These are phyloP conservation scores for Melanocharis versteri DNA, from an alignment of 2,113 vertebrate genomes.

Conservation along the genomic window DNA sequence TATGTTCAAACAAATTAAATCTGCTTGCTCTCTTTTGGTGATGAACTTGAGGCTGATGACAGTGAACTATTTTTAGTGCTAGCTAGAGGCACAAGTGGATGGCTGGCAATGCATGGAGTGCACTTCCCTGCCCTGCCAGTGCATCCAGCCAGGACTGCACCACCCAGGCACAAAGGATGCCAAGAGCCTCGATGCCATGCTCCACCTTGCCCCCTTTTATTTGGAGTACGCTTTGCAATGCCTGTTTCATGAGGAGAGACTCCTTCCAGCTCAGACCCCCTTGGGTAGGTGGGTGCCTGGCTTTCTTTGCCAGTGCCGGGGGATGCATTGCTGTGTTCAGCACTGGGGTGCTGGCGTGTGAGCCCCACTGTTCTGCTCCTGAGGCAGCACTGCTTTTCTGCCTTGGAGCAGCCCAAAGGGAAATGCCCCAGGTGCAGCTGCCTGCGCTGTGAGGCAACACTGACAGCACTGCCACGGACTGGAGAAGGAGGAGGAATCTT, in stretches of 20 bases:
- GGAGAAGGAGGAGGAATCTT: conserved; percentile 25
- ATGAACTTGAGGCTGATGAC: neutral
- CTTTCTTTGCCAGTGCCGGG: neutral
- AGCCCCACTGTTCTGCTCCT: neutral
- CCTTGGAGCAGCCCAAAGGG: neutral
- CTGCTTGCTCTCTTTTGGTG: neutral
- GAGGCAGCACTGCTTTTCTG: neutral
- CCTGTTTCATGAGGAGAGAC: neutral
- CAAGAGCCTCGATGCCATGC: neutral
- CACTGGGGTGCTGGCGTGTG: neutral
- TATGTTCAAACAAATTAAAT: neutral
- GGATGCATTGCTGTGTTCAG: neutral
- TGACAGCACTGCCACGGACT: neutral
- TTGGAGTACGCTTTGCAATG: neutral
- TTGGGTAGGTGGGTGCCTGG: too few species aligned
- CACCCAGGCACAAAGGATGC: neutral
- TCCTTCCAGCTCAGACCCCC: neutral
- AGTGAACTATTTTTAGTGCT: neutral
- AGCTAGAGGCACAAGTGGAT: neutral
- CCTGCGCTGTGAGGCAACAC: neutral
- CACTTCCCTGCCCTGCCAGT: neutral
- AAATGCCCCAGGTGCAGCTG: neutral
- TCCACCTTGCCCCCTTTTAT: neutral
- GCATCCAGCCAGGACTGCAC: neutral
- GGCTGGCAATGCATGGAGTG: neutral